Base-by-base conservation (phyloP, 2,888 invertebrate species). In the Beris morrisii region DNA sequence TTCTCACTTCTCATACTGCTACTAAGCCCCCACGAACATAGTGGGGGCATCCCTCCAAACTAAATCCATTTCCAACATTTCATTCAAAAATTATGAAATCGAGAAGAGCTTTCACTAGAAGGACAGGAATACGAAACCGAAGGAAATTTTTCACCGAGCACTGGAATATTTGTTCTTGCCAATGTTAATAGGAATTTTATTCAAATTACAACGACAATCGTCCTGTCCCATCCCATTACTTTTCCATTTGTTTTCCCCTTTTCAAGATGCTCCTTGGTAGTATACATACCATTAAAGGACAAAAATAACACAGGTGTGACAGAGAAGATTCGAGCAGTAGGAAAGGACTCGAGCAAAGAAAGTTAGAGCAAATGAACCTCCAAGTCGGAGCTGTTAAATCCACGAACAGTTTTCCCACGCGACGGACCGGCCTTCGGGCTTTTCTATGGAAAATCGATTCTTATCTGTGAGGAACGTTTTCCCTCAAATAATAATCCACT, bases 141-240 rank as follows among this genome's bases (percentile, higher is more conserved):
- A 13, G 38, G 7, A 59, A 38, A 38, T 61, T 52, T 11, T 61
- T 52, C 38, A 13, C 46, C 38, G 38, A n/a, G 30, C 15, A 64
- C 32, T 54, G 44, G 52, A 64, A 64, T 54, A 64, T 66, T 69
- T 66, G 59, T 69, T 64, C 68, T 65, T 66, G 69, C 54, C 68
- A 59, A 69, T 66, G 64, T 66, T 69, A 69, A 69, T 69, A 66
- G 59, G 64, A 64, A 69, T 66, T 69, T 69, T 69, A 69, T 69
- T 69, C 69, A 69, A 66, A 69, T 66, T 69, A 64, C 66, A 50
- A 54, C 32, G 64, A 31, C 56, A 54, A 52, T 50, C 52, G 52
- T 61, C 38, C 61, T 61, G 52, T 50, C 12, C 43, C 38, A 52
- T 5, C 32, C 52, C 38, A 52, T 61, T 28, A 61, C 52, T 61